Evolutionary conservation across 2,888 invertebrate species (phyloP), one percentile per base, ranked within the genome.

Genomic region (Conomelus anceps): DNA sequence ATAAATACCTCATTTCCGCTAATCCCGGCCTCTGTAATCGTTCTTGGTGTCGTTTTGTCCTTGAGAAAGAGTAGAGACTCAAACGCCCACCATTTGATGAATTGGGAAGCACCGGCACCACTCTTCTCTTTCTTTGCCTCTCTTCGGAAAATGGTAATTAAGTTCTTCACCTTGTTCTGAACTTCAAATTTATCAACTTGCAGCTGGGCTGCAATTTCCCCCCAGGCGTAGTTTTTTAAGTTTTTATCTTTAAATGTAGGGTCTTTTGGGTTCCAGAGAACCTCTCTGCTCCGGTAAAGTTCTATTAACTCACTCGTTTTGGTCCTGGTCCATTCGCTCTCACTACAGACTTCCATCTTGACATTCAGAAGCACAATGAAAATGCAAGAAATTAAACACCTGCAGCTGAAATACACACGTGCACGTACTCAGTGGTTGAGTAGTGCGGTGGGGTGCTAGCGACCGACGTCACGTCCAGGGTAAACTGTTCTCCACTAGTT

Each of bases 301-400:
- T 26, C 6, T 7, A 26, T 26, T 26, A 87, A 22, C 17, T 84
- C 84, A 0, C 22, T 13, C 6, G 17, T 84, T 88, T n/a, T 88
- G 24, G 29, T 88, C 88, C 88, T 88, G 88, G 88, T 9, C 88
- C 88, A 88, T 29, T 88, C 88, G 24, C 23, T 88, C 88, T 88
- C 88, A 88, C n/a, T 88, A 88, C 24, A 88, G 88, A 4, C 88
- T 88, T 24, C 88, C 88, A 88, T 88, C 88, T 29, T 88, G 88
- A 29, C 88, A 4, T 26, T 7, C 26, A 88, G 13, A 24, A 88
- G 23, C 41, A 23, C 88, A 63, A 88, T 7, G 88, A 88, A 22
- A 88, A 63, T 22, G 22, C 29, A 86, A 24, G 86, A 86, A 26
- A 89, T 86, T 85, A 85, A n/a, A n/a, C n/a, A n/a, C n/a, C n/a